Conservation (phyloP, 2,113 vertebrate genomes). For the Oreochromis tanganicae region DNA sequence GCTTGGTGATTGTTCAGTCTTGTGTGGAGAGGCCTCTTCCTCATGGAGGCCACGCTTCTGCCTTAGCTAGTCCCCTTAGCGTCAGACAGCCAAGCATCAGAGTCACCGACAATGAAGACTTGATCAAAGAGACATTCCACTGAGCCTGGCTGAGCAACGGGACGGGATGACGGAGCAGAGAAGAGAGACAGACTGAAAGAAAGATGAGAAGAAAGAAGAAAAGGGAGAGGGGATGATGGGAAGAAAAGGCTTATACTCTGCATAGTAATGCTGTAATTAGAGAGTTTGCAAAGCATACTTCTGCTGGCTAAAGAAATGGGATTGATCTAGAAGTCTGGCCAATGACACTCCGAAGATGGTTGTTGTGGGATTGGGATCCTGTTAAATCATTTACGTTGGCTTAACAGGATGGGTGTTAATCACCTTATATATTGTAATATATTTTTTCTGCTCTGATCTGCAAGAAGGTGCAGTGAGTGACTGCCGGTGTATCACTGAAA, state of each 20-base stretch:
- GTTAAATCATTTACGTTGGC: neutral
- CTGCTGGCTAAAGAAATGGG: neutral
- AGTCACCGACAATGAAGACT: slow-evolving; percentile 67
- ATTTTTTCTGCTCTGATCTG: neutral
- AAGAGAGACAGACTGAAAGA: slow-evolving; percentile 12
- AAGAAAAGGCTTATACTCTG: slow-evolving; percentile 1
- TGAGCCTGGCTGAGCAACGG: slow-evolving; percentile 49
- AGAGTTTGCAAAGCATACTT: slow-evolving; percentile 26
- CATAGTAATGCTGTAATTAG: slow-evolving; percentile 36
- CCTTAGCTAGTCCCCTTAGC: slow-evolving; percentile 21
- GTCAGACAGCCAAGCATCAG: slow-evolving; percentile 29
- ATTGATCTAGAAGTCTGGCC: neutral
- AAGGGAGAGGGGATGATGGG: neutral
- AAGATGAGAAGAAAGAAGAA: slow-evolving; percentile 11
- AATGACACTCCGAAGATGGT: neutral
- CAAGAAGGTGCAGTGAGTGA: neutral
- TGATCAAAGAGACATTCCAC: slow-evolving; percentile 67
- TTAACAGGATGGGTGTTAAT: neutral
- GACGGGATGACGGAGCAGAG: neutral
- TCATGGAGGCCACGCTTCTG: slow-evolving; percentile 39
- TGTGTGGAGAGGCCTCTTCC: slow-evolving; percentile 55
- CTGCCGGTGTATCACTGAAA: neutral
- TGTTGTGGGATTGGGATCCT: neutral
- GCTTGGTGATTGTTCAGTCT: slow-evolving; percentile 55
- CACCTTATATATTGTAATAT: neutral